Evolutionary conservation across 1,140 invertebrate species (phyloP), one percentile per base, ranked within the genome.

Genomic region (Alviniconcha marisindica): DNA sequence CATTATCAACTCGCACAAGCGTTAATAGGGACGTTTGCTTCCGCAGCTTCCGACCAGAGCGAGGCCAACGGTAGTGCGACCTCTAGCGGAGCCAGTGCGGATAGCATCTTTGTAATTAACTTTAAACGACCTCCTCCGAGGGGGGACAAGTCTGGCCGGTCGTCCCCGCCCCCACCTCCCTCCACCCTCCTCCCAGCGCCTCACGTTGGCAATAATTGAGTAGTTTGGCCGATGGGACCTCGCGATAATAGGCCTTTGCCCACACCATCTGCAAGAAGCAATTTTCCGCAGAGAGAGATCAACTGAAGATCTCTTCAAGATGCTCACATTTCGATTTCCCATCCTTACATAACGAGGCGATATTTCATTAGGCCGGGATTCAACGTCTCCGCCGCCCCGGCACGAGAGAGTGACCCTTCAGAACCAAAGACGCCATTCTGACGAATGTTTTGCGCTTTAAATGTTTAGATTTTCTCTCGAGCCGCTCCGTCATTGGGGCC

Each of bases 41-140:
- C 42, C 44, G 14, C 14, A 0, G 18, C 15, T 40, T n/a, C 40
- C 71, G 5, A 21, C 71, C 7, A 44, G 71, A 14, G 12, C 12
- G 4, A n/a, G 40, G 38, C 28, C 71, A 38, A n/a, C 10, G 21
- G 15, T 2, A 42, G 71, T 28, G 71, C 71, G 28, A 74, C 71
- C 71, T 42, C 38, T n/a, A 10, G 24, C 5, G 24, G 36, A 76
- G 10, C 28, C 7, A 1, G 73, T 42, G 78, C 24, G 77, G 78
- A 80, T 80, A 80, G 56, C 78, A 80, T 80, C 78, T 80, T 80
- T 80, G 78, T 80, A 80, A 80, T 80, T 80, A 80, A 80, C 78
- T 80, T 80, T 80, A 80, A 80, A 80, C 78, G 78, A 80, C 78
- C 78, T 44, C 60, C 78, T 80, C 44, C 78, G 44, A 63, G 56